phyloP scores from a whole-genome alignment of 2,797 vertebrate genomes.

The Hippoglossus hippoglossus region DNA sequence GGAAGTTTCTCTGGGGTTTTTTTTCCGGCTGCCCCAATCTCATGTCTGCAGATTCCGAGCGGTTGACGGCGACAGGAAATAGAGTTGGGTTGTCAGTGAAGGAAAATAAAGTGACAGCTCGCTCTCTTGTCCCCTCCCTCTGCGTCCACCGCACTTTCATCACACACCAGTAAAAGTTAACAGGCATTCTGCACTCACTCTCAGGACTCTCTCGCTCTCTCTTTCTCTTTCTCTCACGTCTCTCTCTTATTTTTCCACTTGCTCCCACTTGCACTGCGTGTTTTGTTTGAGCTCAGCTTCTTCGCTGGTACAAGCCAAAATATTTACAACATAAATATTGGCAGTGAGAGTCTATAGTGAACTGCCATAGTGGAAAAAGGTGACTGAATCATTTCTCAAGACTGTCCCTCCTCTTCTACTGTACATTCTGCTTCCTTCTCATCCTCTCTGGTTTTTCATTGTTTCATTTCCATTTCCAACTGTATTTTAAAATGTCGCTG shows the following conservation, averaged over 20 bases:
- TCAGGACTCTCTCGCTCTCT: slow-evolving; percentile 24
- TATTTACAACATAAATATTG: slow-evolving; percentile 71
- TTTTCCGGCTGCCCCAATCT: slow-evolving; percentile 16
- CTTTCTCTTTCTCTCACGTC: slow-evolving; percentile 1
- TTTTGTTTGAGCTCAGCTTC: slow-evolving; percentile 61
- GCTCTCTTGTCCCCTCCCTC: slow-evolving; percentile 33
- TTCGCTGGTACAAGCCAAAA: slow-evolving; percentile 43
- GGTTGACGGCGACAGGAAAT: slow-evolving; percentile 17
- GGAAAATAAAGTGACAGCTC: slow-evolving; percentile 40
- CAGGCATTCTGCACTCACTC: slow-evolving; percentile 51
- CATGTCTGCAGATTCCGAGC: slow-evolving; percentile 15
- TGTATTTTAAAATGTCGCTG: background rate
- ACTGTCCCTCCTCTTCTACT: slow-evolving; percentile 21
- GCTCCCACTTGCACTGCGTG: slow-evolving; percentile 37
- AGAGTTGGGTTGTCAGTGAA: slow-evolving; percentile 11
- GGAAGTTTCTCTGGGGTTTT: background rate
- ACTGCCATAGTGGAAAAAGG: slow-evolving; percentile 43
- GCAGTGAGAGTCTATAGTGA: slow-evolving; percentile 36
- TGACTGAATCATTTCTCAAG: slow-evolving; percentile 41
- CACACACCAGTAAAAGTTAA: slow-evolving; percentile 73
- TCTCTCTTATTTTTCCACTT: slow-evolving; percentile 35
- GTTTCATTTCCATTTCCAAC: background rate
- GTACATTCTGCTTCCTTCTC: background rate
- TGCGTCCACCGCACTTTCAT: slow-evolving; percentile 60
- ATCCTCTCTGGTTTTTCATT: slow-evolving; percentile 8